These are phyloP conservation scores for Rotaria macrura DNA, from an alignment of 2,888 invertebrate species.

Conservation along the genomic window DNA sequence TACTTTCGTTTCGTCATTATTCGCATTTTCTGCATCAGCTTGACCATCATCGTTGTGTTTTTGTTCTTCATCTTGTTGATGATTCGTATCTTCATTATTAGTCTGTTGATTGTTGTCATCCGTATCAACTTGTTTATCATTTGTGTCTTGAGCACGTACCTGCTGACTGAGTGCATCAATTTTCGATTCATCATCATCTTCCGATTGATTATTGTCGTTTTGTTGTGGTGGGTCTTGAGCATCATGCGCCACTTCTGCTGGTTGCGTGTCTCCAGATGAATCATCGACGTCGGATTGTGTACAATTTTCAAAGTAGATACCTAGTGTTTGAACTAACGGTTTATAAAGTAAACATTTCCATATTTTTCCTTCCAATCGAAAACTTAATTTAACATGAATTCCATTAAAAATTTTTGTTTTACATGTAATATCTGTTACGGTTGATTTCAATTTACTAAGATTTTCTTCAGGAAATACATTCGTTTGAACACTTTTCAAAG, in stretches of 20 bases:
- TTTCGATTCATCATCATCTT: no score
- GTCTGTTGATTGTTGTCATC: no score
- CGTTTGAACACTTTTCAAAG: neutral
- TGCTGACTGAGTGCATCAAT: no score
- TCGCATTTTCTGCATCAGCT: no score
- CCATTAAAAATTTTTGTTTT: neutral
- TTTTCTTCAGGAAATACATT: neutral
- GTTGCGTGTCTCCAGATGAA: no score
- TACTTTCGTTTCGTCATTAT: no score
- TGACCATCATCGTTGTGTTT: no score
- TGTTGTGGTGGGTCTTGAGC: no score
- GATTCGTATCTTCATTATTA: no score
- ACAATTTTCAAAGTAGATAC: neutral
- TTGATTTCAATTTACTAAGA: neutral
- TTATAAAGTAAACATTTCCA: neutral
- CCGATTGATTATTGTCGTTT: no score
- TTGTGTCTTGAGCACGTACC: neutral
- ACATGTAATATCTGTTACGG: neutral
- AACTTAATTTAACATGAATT: neutral
- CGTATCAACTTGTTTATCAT: neutral
- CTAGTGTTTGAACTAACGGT: neutral
- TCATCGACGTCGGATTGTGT: neutral
- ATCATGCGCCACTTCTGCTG: no score
- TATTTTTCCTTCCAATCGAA: neutral
- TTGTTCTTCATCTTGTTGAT: no score